Evolutionary conservation across 2,113 vertebrate genomes (phyloP).

Genomic region (Aramus guarauna): DNA sequence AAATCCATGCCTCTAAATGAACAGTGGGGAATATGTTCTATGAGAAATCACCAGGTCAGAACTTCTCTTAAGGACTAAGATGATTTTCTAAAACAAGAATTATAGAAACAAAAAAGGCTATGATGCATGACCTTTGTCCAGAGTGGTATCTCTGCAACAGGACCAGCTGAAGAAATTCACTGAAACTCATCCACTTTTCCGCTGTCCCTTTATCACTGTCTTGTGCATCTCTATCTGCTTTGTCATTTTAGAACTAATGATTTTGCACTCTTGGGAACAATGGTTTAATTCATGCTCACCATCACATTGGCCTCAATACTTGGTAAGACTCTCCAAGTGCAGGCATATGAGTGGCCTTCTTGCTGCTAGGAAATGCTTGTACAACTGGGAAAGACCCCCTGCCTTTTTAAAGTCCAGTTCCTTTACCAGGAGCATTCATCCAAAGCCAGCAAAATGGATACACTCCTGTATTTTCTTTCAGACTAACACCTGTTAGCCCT

Average conservation of each 20-base stretch:
- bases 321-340: neutral
- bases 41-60: neutral
- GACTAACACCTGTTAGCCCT: neutral
- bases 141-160: neutral
- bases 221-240: no score
- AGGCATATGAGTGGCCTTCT: no score
- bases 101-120: neutral
- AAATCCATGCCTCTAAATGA: neutral
- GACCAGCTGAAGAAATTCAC: neutral
- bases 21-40: rapidly evolving
- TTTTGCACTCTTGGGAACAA: neutral
- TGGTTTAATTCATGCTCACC: neutral
- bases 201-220: neutral
- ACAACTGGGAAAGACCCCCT: neutral
- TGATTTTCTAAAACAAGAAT: neutral
- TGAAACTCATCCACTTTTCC: neutral
- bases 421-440: neutral
- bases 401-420: neutral
- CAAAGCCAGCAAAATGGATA: neutral
- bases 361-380: neutral
- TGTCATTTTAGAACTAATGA: no score
- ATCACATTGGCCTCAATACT: rapidly evolving
- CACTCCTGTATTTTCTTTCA: no score
- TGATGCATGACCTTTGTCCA: neutral
- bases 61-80: neutral